phyloP scores from a whole-genome alignment of 2,888 invertebrate species.

The Nesidiocoris tenuis region DNA sequence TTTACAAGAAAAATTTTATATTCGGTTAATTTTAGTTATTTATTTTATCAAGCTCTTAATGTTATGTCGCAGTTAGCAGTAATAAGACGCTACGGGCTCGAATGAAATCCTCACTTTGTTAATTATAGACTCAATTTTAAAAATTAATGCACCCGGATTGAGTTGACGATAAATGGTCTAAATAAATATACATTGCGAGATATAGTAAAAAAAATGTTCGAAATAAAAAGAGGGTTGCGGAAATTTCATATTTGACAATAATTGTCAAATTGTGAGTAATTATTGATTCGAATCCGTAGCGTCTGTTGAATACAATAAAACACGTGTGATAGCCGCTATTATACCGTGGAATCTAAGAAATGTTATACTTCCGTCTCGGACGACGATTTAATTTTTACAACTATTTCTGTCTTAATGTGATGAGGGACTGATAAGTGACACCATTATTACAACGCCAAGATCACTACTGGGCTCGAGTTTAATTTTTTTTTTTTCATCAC shows the following conservation, averaged over 20 bases:
- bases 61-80: constrained; percentile 10
- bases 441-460: constrained; percentile 26
- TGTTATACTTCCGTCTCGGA: no score
- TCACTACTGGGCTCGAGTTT: constrained; percentile 21
- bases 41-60: constrained; percentile 29
- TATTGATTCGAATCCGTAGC: no score
- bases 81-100: not conserved
- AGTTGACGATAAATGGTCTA: no score
- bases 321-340: not conserved
- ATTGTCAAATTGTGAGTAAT: no score
- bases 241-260: no score
- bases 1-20: not conserved
- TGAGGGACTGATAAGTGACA: constrained; percentile 36
- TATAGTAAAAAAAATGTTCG: no score
- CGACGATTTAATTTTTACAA: not conserved
- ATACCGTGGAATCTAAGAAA: not conserved
- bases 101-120: not conserved
- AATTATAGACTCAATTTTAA: no score
- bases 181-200: no score
- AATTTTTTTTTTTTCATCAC: not conserved
- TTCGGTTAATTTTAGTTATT: constrained; percentile 2
- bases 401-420: constrained; percentile 32
- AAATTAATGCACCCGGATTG: no score
- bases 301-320: constrained; percentile 1
- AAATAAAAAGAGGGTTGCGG: no score